Percentiles rank a stretch among this genome's conserved stretches.
phyloP scores from a whole-genome alignment of 2,113 vertebrate species.

The Seriola dumerili region DNA sequence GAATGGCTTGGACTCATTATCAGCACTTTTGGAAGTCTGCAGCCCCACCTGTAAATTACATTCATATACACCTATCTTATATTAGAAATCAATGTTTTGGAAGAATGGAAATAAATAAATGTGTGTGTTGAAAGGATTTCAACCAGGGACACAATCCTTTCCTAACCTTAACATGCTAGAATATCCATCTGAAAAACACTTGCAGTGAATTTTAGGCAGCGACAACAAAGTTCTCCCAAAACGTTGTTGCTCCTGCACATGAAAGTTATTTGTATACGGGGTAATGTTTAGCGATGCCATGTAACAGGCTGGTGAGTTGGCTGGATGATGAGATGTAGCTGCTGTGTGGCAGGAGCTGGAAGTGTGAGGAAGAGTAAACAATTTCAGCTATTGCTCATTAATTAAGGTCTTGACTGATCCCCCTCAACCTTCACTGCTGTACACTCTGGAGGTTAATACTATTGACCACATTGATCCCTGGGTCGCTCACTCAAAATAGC shows the following conservation, averaged over 20 bases:
- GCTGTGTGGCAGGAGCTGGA: neutral
- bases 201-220: no score
- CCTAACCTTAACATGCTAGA: neutral
- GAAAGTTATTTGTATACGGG: neutral
- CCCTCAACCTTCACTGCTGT: neutral
- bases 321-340: constrained; percentile 1
- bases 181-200: neutral
- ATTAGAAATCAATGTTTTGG: neutral
- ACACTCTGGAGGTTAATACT: constrained; percentile 53
- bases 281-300: neutral
- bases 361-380: constrained; percentile 21
- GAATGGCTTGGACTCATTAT: neutral
- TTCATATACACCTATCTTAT: neutral
- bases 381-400: constrained; percentile 47
- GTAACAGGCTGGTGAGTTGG: neutral
- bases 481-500: constrained; percentile 55
- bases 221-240: no score
- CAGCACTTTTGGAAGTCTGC: neutral
- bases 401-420: constrained; percentile 43
- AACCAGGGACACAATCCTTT: no score
- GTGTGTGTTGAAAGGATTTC: neutral
- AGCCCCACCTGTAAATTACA: neutral
- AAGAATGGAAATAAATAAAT: neutral
- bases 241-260: neutral
- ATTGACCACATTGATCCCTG: constrained; percentile 68